Conservation (phyloP, 2,113 vertebrate species). For the Colius striatus region DNA sequence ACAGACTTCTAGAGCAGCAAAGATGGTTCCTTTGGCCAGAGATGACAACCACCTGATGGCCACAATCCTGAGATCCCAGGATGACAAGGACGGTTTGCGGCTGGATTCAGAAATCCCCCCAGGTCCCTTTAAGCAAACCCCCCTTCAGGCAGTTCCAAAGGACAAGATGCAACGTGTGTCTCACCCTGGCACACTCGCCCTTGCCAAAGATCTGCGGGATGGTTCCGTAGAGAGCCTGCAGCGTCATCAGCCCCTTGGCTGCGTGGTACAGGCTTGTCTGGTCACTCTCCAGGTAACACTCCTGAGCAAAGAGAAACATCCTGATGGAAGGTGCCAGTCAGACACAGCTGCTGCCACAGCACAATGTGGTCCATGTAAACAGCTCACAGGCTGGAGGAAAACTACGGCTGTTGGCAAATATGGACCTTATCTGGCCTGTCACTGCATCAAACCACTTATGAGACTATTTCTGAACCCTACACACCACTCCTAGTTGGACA, state of each 20-base stretch:
- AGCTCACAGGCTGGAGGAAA: not conserved
- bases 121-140: not conserved
- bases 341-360: not conserved
- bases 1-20: not conserved
- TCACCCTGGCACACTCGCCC: constrained; percentile 94
- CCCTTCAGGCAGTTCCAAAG: not conserved
- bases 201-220: constrained; percentile 98
- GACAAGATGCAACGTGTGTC: not conserved
- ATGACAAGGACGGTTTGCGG: not conserved
- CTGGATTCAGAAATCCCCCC: not conserved
- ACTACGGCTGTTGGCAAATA: not conserved
- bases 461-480: not conserved
- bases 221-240: constrained; percentile 95
- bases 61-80: not conserved
- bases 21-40: not conserved
- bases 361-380: not conserved
- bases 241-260: constrained; percentile 95
- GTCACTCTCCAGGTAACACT: constrained; percentile 96
- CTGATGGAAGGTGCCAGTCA: not conserved
- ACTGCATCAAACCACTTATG: not conserved
- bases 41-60: not conserved
- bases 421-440: not conserved
- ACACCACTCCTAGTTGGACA: not conserved
- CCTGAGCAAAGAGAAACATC: constrained; percentile 73
- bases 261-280: constrained; percentile 96